Percentiles rank a stretch among this genome's conserved stretches.
Conservation (phyloP, 1,140 invertebrate genomes). For the Proctacanthus coquilletti region DNA sequence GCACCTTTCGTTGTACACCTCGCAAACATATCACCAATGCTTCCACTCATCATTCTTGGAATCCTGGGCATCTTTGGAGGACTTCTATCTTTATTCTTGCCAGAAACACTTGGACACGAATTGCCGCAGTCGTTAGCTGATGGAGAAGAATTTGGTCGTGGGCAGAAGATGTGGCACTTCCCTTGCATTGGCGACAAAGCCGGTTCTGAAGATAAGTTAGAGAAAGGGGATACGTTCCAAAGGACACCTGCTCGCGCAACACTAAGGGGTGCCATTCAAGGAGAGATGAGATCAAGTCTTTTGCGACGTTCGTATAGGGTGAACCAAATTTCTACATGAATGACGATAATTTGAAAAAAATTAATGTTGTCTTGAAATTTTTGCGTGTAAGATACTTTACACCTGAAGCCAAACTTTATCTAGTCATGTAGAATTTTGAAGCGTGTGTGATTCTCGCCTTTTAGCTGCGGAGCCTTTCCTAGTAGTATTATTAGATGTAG, state of each 20-base stretch:
- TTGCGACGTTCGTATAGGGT: constrained; percentile 40
- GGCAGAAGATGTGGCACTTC: constrained; percentile 61
- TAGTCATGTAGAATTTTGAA: too few relatives aligned
- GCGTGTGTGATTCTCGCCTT: too few relatives aligned
- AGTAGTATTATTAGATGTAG: too few relatives aligned
- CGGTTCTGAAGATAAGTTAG: constrained; percentile 18
- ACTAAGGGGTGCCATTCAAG: constrained; percentile 41
- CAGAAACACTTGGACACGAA: constrained; percentile 68
- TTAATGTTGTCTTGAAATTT: too few relatives aligned
- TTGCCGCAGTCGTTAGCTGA: constrained; percentile 68
- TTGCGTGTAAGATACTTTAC: too few relatives aligned
- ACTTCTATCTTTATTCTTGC: constrained; percentile 53
- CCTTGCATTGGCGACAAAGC: constrained; percentile 44
- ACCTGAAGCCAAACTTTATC: too few relatives aligned
- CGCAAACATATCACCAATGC: constrained; percentile 44
- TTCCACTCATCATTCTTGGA: constrained; percentile 62
- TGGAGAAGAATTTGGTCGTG: constrained; percentile 66
- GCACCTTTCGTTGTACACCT: constrained; percentile 71
- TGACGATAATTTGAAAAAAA: too few relatives aligned
- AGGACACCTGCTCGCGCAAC: constrained; percentile 31
- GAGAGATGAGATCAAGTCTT: constrained; percentile 49
- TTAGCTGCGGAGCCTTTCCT: too few relatives aligned
- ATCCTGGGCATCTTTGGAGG: constrained; percentile 55
- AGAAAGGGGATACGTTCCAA: constrained; percentile 23
- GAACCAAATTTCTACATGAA: too few relatives aligned